phyloP scores from a whole-genome alignment of 2,797 vertebrate species.

The Molossus alvarezi region DNA sequence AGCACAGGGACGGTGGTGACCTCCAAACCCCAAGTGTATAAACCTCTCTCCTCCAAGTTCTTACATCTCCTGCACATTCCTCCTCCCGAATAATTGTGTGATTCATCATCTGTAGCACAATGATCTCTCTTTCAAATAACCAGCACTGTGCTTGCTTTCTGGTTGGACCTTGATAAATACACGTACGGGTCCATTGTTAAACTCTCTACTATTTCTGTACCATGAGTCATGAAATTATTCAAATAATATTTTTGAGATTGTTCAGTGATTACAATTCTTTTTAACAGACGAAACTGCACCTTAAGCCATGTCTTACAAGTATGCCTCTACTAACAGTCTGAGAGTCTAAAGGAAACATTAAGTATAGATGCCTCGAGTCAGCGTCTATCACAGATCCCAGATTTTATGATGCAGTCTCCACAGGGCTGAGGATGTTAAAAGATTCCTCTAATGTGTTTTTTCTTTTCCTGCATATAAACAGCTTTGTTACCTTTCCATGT shows the following conservation, averaged over 20 bases:
- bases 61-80: neutral
- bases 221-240: neutral
- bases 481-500: conserved; percentile 13
- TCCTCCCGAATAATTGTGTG: neutral
- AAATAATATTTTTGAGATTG: neutral
- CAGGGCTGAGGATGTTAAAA: neutral
- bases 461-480: neutral
- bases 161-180: neutral
- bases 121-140: neutral
- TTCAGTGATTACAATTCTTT: neutral
- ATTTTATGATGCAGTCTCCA: neutral
- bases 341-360: neutral
- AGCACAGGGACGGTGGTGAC: neutral
- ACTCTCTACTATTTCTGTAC: neutral
- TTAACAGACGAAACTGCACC: neutral
- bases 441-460: neutral
- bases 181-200: neutral
- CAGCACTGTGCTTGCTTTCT: neutral
- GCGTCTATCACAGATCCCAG: neutral
- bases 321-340: neutral
- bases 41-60: neutral
- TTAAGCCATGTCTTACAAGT: neutral
- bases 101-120: neutral
- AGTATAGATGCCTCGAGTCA: neutral
- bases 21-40: neutral